Evolutionary conservation across 2,888 invertebrate genomes (phyloP), one percentile per base, ranked within the genome.

Genomic region (Camponotus fellah): DNA sequence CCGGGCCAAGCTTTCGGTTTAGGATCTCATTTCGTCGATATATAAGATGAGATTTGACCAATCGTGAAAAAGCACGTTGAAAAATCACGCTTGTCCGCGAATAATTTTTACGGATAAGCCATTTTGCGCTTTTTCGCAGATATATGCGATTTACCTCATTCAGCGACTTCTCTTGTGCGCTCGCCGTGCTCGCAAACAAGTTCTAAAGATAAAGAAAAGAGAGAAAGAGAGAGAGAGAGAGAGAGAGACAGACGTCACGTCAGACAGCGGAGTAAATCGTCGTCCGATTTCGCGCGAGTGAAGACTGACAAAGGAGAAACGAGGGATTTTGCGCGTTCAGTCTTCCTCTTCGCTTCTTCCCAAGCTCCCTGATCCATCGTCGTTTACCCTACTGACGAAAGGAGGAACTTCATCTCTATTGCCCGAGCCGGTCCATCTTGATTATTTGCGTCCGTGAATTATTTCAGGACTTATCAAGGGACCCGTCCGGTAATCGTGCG

Each of bases 281-380:
- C 79, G 79, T 80, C 74, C 74, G 79, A 80, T 80, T 72, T 60
- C 34, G 72, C 58, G 37, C 74, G 60, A 40, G 74, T 34, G 56
- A 68, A 79, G 80, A 79, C 65, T 66, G 79, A 82, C 83, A 76
- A 60, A 64, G 82, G 82, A 66, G 82, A 85, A 49, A 82, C 43
- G 72, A 77, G 62, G 60, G 85, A 65, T 75, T 69, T 40, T 43
- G 74, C 76, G 69, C 80, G 37, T 71, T 82, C 64, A 17, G 40
- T 40, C 85, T 60, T 26, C 66, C 74, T 72, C 79, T 84, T 69
- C 77, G 83, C 77, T 80, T 49, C 79, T 72, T 76, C 82, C 71
- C 21, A n/a, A 74, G 76, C 49, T 87, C 89, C 89, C 89, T 87
- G 90, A 91, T 91, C 90, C 89, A 90, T 90, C 83, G 87, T 83